Evolutionary conservation across 2,888 invertebrate species (phyloP), one percentile per base, ranked within the genome.

Genomic region (Dasypogon diadema): DNA sequence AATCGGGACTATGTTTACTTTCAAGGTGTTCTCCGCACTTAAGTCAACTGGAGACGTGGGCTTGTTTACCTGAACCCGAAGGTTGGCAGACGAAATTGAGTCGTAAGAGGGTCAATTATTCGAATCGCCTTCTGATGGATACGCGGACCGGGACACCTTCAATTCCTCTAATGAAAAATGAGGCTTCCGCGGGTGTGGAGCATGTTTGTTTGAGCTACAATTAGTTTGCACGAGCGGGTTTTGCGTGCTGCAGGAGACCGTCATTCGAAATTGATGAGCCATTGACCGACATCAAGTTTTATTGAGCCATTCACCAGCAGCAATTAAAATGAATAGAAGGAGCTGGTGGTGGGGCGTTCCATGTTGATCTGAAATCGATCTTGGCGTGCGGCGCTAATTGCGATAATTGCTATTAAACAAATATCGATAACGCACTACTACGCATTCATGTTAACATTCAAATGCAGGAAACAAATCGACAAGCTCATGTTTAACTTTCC

Each of bases 251-350:
- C 18, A 70, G 22, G 70, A 30, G 18, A 54, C 54, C 54, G 34
- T 54, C 37, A 24, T 54, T 70, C 14, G 54, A 51, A 30, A 30
- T 70, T 70, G 70, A 70, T 70, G 70, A 70, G 51, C 54, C 21
- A 70, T 70, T 70, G 70, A 54, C 70, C 70, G 30, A 70, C 34
- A 70, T 70, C 46, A 65, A 24, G 65, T 37, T 21, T 12, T 60
- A 18, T 60, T 60, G 60, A 60, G 37, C 37, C 12, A 60, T 18
- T 8, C n/a, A 2, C 8, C n/a, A 42, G 42, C n/a, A 42, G 12
- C 12, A 42, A 42, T 42, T 42, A 42, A 42, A 12, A 3, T 42
- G 12, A 12, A 12, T 12, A n/a, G 12, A 6, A 42, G 8, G n/a
- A 3, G n/a, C n/a, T 42, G 3, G 42, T 12, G 42, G 12, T 8